Evolutionary conservation across 1,140 invertebrate genomes (phyloP), one percentile per base, ranked within the genome.

Genomic region (Aphaenogaster ashmeadi): DNA sequence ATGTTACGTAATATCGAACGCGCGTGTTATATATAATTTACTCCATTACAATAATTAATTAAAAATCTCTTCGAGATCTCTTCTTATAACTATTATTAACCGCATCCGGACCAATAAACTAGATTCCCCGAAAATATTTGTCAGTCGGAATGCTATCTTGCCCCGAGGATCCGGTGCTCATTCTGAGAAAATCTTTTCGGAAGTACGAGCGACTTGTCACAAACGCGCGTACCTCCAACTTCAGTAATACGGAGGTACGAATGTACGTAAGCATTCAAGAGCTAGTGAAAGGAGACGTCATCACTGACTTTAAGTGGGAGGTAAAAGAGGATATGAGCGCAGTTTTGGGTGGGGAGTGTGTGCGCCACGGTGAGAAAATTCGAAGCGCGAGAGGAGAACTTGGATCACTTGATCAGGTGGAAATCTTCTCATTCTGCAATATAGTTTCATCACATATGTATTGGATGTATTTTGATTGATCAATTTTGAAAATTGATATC

Each of bases 251-350:
- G 21, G 36, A 72, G 36, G 27, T 79, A 36, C 56, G 56, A 9
- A 75, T 27, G n/a, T 90, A 79, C 60, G 60, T 87, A 69, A 87
- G 75, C 69, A 62, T 75, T 84, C 56, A 56, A 50, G 47, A 90
- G 58, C n/a, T 33, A 81, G 84, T 86, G 84, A 86, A 89, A 80
- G 89, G 74, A 83, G 77, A 88, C 84, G 87, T 85, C 83, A 90
- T 87, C 89, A 50, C 1, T 75, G 69, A 80, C 44, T 80, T 67
- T 36, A 75, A 44, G 72, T 74, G 72, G 60, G 79, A 87, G 67
- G 67, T 15, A 64, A 64, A 79, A 54, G 54, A 71, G 67, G 58
- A 41, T 60, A 71, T 13, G 21, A 66, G 58, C n/a, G 67, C 27
- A 11, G 60, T 50, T 77, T 60, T 11, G 21, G 8, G 21, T 66